A percentile compares a stretch with the other conserved stretches of the same genome.
These are phyloP conservation scores for Merluccius polli DNA, from an alignment of 2,797 vertebrate genomes.

Conservation along the genomic window DNA sequence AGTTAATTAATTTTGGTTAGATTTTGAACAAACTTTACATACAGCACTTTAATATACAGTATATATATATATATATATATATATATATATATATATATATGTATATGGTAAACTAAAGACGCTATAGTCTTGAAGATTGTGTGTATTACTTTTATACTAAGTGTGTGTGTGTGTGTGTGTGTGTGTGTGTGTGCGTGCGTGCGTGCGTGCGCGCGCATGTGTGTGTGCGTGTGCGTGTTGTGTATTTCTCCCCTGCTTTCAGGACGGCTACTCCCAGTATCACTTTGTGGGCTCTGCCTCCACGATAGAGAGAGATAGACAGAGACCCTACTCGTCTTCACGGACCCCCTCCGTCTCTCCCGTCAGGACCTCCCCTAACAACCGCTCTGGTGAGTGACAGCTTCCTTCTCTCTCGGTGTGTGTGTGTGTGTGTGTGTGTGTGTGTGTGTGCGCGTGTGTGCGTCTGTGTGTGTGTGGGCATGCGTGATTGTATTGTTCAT, in stretches of 20 bases:
- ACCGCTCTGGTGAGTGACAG: slow-evolving; percentile 88
- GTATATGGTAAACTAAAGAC: neutral
- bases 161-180: neutral
- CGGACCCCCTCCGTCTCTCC: slow-evolving; percentile 97
- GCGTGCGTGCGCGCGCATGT: too few relatives aligned
- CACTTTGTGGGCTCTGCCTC: slow-evolving; percentile 98
- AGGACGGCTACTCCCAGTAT: slow-evolving; percentile 99
- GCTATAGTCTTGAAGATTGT: neutral
- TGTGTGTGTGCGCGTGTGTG: neutral
- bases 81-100: too few relatives aligned
- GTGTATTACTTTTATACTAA: neutral
- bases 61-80: neutral
- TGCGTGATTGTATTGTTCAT: neutral
- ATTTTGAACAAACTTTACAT: neutral
- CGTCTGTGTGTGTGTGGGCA: neutral
- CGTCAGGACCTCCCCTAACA: slow-evolving; percentile 95
- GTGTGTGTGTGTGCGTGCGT: too few relatives aligned
- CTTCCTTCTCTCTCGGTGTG: neutral
- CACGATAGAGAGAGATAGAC: slow-evolving; percentile 96
- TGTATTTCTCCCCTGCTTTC: slow-evolving; percentile 45
- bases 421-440: neutral
- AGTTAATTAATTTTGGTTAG: neutral
- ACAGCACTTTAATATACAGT: neutral
- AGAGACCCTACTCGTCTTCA: slow-evolving; percentile 96
- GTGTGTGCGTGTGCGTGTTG: slow-evolving; percentile 9